A percentile compares a stretch with the other conserved stretches of the same genome.
phyloP scores from a whole-genome alignment of 2,888 invertebrate genomes.

The Agrochola lychnidis region DNA sequence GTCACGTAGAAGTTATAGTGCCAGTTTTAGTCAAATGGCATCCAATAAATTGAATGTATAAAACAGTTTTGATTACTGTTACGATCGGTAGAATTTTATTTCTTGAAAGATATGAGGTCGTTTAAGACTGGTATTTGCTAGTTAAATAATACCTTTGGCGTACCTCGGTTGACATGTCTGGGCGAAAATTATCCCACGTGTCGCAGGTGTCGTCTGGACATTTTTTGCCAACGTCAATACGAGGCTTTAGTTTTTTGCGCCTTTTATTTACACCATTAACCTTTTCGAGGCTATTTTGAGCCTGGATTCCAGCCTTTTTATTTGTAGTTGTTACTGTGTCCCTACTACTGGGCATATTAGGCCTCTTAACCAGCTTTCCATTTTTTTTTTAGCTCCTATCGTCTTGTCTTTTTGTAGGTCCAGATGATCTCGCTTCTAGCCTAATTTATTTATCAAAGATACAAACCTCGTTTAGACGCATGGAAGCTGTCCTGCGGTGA shows the following conservation, averaged over 20 bases:
- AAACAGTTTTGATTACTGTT: conserved; percentile 12
- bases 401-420: not conserved
- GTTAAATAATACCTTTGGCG: not conserved
- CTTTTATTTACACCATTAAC: conserved; percentile 28
- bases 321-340: conserved; percentile 7
- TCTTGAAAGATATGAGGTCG: not conserved
- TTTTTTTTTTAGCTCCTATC: conserved; percentile 8
- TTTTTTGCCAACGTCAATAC: conserved; percentile 29
- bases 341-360: not conserved
- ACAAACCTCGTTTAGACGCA: conserved; percentile 97
- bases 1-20: conserved; percentile 40
- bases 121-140: conserved; percentile 5
- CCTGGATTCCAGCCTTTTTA: conserved; percentile 17
- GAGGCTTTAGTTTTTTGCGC: conserved; percentile 31
- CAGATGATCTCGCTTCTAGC: not conserved
- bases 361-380: not conserved
- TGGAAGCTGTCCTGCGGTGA: conserved; percentile 98
- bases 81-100: not conserved
- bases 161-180: not conserved
- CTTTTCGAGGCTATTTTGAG: conserved; percentile 21
- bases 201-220: conserved; percentile 16
- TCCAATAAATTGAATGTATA: conserved; percentile 12
- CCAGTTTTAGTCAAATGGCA: conserved; percentile 31
- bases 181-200: not conserved
- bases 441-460: not conserved